A percentile compares a stretch with the other conserved stretches of the same genome.
Conservation (phyloP, 2,113 vertebrate genomes). For the Falcunculus frontatus region DNA sequence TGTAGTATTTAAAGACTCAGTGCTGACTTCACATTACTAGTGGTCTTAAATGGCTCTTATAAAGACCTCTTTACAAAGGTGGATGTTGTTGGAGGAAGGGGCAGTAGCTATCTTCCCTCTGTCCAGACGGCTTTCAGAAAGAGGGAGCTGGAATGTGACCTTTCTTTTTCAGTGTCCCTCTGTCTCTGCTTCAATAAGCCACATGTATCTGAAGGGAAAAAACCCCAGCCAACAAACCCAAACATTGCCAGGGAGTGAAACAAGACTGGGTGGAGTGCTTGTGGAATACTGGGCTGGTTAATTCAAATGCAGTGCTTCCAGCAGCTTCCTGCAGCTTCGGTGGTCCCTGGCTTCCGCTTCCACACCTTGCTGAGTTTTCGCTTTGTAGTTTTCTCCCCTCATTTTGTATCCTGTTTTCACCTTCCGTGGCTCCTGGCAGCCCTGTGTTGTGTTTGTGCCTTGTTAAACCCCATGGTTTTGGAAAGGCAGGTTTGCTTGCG, state of each 20-base stretch:
- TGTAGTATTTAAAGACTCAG: not conserved
- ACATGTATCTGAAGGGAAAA: not conserved
- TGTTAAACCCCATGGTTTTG: not conserved
- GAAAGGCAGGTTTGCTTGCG: fast-evolving
- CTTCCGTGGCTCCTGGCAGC: not conserved
- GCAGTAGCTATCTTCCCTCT: not conserved
- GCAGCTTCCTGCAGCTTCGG: not conserved
- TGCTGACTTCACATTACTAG: not conserved
- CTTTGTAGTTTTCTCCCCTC: not conserved
- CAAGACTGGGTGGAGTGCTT: not conserved
- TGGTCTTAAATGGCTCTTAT: not conserved
- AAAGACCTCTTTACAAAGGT: not conserved
- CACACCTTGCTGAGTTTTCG: not conserved
- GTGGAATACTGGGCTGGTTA: not conserved
- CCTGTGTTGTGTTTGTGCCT: too few species aligned
- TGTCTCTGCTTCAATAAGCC: not conserved
- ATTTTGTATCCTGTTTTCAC: not conserved
- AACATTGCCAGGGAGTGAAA: not conserved
- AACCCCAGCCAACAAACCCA: not conserved
- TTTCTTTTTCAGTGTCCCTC: not conserved
- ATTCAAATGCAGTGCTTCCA: not conserved
- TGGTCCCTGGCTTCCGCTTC: not conserved
- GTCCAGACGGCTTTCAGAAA: not conserved
- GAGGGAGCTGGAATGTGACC: not conserved
- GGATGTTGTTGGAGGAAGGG: not conserved